phyloP scores from a whole-genome alignment of 2,797 vertebrate genomes.

The Protosalanx chinensis region DNA sequence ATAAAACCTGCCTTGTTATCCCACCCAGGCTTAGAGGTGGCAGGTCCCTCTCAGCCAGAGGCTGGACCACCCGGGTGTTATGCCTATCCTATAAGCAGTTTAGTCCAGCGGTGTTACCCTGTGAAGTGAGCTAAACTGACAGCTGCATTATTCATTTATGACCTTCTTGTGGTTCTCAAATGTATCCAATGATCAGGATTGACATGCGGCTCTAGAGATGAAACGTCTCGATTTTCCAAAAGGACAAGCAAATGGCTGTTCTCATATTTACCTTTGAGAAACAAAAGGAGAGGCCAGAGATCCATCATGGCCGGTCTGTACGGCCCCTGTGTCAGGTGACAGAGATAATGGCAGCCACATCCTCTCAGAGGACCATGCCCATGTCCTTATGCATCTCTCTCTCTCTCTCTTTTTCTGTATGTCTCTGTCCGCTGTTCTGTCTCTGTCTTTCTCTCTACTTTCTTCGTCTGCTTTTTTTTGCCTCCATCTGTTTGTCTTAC shows the following conservation, averaged over 20 bases:
- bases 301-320: constrained; percentile 22
- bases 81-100: constrained; percentile 31
- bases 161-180: constrained; percentile 56
- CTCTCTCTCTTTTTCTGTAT: constrained; percentile 3
- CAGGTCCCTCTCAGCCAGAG: constrained; percentile 3
- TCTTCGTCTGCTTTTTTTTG: constrained; percentile 17
- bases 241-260: constrained; percentile 52
- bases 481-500: no score
- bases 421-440: constrained; percentile 8
- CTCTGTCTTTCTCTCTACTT: constrained; percentile 13
- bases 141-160: constrained; percentile 63
- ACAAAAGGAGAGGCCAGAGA: constrained; percentile 42
- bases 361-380: constrained; percentile 27
- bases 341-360: constrained; percentile 55
- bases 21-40: background rate
- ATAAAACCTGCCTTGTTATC: background rate
- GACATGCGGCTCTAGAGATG: constrained; percentile 52
- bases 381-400: constrained; percentile 3
- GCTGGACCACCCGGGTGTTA: constrained; percentile 34
- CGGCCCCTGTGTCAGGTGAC: constrained; percentile 52
- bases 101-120: constrained; percentile 36
- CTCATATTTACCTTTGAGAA: constrained; percentile 49
- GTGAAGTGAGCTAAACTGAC: constrained; percentile 57
- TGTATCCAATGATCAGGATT: constrained; percentile 54
- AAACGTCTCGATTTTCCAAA: constrained; percentile 44